Conservation (phyloP, 2,797 vertebrate genomes). For the Anguilla pacifica region DNA sequence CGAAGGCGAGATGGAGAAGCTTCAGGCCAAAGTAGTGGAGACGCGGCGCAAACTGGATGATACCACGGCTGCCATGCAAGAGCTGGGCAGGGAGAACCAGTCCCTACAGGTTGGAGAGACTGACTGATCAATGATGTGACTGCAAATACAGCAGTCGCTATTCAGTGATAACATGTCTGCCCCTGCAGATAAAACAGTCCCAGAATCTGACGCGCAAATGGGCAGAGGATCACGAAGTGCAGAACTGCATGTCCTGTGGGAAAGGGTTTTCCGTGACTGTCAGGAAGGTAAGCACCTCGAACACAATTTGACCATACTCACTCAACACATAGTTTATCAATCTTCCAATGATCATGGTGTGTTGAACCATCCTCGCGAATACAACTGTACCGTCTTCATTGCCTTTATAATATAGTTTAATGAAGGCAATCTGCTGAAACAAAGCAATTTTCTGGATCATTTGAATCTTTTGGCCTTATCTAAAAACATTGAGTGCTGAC, state of each 20-base stretch:
- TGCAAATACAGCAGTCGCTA: neutral
- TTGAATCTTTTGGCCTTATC: neutral
- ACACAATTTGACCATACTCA: neutral
- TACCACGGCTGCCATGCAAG: slow-evolving; percentile 96
- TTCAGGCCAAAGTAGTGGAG: slow-evolving; percentile 90
- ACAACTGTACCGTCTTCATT: no score
- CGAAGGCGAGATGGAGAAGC: slow-evolving; percentile 94
- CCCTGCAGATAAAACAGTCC: slow-evolving; percentile 88
- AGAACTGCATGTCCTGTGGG: slow-evolving; percentile 97
- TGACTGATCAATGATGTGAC: neutral
- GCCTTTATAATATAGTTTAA: no score
- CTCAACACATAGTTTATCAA: neutral
- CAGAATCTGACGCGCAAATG: slow-evolving; percentile 95
- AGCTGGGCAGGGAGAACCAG: slow-evolving; percentile 95
- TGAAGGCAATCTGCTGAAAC: neutral
- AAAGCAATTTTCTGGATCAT: neutral
- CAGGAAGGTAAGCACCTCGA: slow-evolving; percentile 79
- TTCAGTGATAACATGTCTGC: slow-evolving; percentile 10
- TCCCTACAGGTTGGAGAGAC: slow-evolving; percentile 67
- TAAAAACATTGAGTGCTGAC: no score
- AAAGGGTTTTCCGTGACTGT: slow-evolving; percentile 92
- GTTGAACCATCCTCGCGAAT: neutral
- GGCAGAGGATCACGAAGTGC: slow-evolving; percentile 95
- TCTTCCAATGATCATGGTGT: neutral
- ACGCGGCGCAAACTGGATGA: slow-evolving; percentile 94